phyloP scores from a whole-genome alignment of 2,888 invertebrate species.

The Coleophora deauratella region DNA sequence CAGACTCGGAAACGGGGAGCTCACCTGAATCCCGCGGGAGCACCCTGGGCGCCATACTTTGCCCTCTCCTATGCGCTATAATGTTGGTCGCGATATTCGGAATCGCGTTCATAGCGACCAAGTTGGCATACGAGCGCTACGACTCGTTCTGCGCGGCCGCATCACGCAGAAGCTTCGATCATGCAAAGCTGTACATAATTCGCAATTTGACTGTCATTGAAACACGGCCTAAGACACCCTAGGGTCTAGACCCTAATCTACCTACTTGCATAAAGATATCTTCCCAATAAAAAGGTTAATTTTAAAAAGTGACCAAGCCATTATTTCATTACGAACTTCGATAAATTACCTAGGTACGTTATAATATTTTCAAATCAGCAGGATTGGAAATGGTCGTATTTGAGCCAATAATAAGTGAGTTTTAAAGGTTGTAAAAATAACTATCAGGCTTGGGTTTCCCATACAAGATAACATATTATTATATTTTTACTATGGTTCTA shows the following conservation, averaged over 20 bases:
- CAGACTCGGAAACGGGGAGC: conserved; percentile 47
- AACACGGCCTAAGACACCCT: not conserved
- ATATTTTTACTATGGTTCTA: too few relatives aligned
- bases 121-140: conserved; percentile 50
- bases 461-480: too few relatives aligned
- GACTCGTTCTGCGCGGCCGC: conserved; percentile 34
- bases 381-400: too few relatives aligned
- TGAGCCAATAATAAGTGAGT: too few relatives aligned
- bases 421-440: too few relatives aligned
- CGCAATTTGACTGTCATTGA: conserved; percentile 26
- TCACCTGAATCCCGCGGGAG: conserved; percentile 25
- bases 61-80: conserved; percentile 50
- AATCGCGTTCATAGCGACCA: conserved; percentile 41
- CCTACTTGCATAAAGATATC: conserved; percentile 11
- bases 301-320: not conserved
- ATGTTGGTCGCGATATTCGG: conserved; percentile 42
- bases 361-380: too few relatives aligned
- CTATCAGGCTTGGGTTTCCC: too few relatives aligned
- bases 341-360: too few relatives aligned
- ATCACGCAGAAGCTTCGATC: conserved; percentile 25
- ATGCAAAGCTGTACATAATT: conserved; percentile 26
- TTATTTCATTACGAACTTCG: too few relatives aligned
- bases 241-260: too few relatives aligned
- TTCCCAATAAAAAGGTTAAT: not conserved
- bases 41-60: conserved; percentile 48